These are phyloP conservation scores for Drosophila nigrodunni DNA, from an alignment of 1,140 invertebrate species.

Conservation along the genomic window DNA sequence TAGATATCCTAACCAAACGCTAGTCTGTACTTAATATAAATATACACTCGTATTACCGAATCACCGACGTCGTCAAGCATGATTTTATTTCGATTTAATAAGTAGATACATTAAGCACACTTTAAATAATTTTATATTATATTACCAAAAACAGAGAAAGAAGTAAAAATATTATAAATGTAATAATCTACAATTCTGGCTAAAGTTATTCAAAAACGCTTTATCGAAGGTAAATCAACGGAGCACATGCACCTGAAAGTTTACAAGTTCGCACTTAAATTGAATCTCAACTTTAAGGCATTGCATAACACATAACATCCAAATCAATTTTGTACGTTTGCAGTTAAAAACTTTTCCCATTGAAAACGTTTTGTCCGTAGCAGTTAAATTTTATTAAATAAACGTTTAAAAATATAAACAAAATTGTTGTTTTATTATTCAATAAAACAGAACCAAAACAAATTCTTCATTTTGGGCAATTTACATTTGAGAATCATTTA, in stretches of 20 bases:
- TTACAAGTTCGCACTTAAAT: conserved; percentile 56
- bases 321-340: conserved; percentile 43
- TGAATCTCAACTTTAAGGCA: conserved; percentile 23
- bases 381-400: conserved; percentile 71
- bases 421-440: not conserved
- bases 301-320: conserved; percentile 16
- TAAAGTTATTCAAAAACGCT: conserved; percentile 11
- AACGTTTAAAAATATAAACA: conserved; percentile 44
- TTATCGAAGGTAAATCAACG: conserved; percentile 41
- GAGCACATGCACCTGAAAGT: conserved; percentile 47
- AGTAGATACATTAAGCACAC: conserved; percentile 35
- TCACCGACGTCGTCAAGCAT: conserved; percentile 24
- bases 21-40: conserved; percentile 52
- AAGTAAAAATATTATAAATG: conserved; percentile 1
- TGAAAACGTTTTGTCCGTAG: conserved; percentile 66
- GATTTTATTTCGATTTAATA: conserved; percentile 43
- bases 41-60: conserved; percentile 26
- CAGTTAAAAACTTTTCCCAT: conserved; percentile 56
- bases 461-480: too few relatives aligned
- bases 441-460: too few relatives aligned
- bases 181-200: conserved; percentile 20
- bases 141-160: not conserved
- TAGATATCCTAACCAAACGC: conserved; percentile 46
- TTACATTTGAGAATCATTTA: too few relatives aligned
- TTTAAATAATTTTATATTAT: conserved; percentile 58